phyloP scores from a whole-genome alignment of 1,140 invertebrate genomes.

The Plutomurus gul region DNA sequence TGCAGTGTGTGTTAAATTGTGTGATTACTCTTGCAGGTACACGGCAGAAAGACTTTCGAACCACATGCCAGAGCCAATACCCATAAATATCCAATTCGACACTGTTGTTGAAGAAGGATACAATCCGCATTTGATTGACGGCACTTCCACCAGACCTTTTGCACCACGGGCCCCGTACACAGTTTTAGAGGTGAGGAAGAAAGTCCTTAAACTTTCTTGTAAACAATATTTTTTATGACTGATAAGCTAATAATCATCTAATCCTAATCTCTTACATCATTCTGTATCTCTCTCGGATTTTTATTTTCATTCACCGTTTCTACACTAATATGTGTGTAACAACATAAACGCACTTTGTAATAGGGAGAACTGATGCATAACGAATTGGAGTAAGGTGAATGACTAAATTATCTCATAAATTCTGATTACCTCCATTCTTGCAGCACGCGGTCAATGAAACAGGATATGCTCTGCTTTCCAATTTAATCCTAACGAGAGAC shows the following conservation, averaged over 20 bases:
- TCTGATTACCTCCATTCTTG: neutral
- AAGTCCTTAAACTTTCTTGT: neutral
- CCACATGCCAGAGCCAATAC: neutral
- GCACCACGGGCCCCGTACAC: neutral
- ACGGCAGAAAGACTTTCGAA: neutral
- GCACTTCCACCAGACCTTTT: neutral
- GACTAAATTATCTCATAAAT: neutral
- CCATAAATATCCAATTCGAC: neutral
- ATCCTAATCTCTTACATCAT: too few species aligned
- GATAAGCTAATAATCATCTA: too few species aligned
- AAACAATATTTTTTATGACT: neutral
- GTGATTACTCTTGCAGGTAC: conserved; percentile 8
- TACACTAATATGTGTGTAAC: too few species aligned
- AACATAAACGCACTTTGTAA: too few species aligned
- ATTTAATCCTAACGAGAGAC: neutral
- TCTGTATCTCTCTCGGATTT: too few species aligned
- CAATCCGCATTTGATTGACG: neutral
- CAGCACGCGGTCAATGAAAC: neutral
- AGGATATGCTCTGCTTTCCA: neutral
- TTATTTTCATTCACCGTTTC: too few species aligned
- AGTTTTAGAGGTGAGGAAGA: too few species aligned
- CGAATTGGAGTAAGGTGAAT: too few species aligned
- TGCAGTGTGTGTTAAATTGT: too few species aligned
- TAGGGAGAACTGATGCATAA: too few species aligned
- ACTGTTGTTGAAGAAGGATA: neutral